Base-by-base conservation (phyloP, 2,113 vertebrate species). In the Bubo bubo region DNA sequence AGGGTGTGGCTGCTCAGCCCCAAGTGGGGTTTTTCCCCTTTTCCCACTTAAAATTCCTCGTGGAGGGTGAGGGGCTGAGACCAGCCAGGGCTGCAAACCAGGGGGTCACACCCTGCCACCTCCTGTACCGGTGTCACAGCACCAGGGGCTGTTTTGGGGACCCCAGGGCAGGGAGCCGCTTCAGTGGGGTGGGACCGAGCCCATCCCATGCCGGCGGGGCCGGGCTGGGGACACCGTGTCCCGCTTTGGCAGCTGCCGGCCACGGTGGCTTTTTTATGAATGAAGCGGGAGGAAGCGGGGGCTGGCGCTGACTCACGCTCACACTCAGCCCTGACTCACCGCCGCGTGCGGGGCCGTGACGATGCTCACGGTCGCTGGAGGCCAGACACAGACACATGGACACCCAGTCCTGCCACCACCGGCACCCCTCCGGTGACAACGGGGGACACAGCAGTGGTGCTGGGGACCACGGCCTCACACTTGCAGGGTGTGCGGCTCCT, bases 201-300 rank as follows among this genome's bases (percentile, higher is more conserved):
- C 49, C 1, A 1, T 37, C 27, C 64, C 7, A 59, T 3, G 82
- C 63, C 18, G 5, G 35, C 4, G 1, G 93, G 90, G 88, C 91
- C 30, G 5, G 21, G 77, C 52, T 9, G n/a, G 79, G 92, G 92
- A 95, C 86, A n/a, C 58, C 2, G 4, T n/a, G 91, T 85, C 86
- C 94, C 5, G 7, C 72, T 60, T 79, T 11, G 94, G 95, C 95
- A 89, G 88, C 72, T 22, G 4, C 66, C 4, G 67, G 45, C 68
- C 87, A 75, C 77, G 79, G 97, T 28, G 88, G 83, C 59, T 22
- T 88, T 83, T 99, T 99, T 98, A 98, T 99, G 99, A 99, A 99
- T 99, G 99, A 95, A 98, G 96, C 70, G 6, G 94, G 95, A 95
- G 96, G 97, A 97, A 94, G 96, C 93, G 96, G 97, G 97, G 98